Percentiles rank a stretch among this genome's conserved stretches.
These are phyloP conservation scores for Cancer borealis DNA, from an alignment of 2,888 invertebrate species.

Conservation along the genomic window DNA sequence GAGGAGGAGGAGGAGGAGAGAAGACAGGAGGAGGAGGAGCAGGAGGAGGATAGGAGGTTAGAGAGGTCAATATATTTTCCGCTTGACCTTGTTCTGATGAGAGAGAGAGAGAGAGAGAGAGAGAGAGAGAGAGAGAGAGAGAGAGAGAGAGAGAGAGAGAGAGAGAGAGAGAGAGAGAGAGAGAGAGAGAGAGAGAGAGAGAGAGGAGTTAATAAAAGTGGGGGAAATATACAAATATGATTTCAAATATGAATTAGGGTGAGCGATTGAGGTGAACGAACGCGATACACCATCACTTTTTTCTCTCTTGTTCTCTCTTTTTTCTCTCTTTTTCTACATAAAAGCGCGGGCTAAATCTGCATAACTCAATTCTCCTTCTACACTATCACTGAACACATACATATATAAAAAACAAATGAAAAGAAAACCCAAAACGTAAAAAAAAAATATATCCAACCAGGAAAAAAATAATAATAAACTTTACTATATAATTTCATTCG, in stretches of 20 bases:
- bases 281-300: neutral
- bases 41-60: neutral
- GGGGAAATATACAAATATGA: neutral
- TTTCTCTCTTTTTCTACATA: neutral
- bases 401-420: no score
- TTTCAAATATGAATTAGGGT: neutral
- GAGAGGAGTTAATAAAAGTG: neutral
- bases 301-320: neutral
- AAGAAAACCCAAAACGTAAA: neutral
- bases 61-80: neutral
- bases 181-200: conserved; percentile 20
- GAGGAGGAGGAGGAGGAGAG: neutral
- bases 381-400: neutral
- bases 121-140: conserved; percentile 2
- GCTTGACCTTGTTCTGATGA: neutral
- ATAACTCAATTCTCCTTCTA: neutral
- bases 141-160: no score
- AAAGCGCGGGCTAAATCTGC: neutral
- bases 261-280: neutral
- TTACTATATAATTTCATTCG: neutral
- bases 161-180: conserved; percentile 9
- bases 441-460: neutral
- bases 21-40: neutral
- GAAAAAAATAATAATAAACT: neutral
- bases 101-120: neutral